phyloP scores from a whole-genome alignment of 1,140 invertebrate genomes.

The Scaptodrosophila lebanonensis region DNA sequence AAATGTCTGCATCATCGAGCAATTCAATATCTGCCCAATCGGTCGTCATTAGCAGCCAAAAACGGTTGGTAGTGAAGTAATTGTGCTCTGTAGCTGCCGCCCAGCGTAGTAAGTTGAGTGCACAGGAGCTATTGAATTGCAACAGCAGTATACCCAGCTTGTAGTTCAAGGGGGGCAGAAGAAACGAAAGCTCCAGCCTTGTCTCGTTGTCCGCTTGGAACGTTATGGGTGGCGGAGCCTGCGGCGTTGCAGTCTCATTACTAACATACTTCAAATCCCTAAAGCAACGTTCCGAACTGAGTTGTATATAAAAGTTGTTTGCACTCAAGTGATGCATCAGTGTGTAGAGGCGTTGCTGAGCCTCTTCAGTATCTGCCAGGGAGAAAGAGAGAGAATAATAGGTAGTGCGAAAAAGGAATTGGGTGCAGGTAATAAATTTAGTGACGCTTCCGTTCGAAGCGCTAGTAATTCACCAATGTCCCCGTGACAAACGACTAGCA shows the following conservation, averaged over 20 bases:
- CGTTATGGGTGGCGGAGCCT: conserved; percentile 46
- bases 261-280: conserved; percentile 35
- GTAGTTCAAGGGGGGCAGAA: conserved; percentile 30
- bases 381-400: neutral
- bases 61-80: conserved; percentile 69
- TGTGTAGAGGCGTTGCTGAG: conserved; percentile 11
- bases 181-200: conserved; percentile 47
- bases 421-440: conserved; percentile 35
- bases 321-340: conserved; percentile 46
- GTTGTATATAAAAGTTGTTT: conserved; percentile 60
- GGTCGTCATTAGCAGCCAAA: conserved; percentile 56
- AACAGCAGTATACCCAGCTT: conserved; percentile 61
- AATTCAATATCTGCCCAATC: conserved; percentile 30
- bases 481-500: conserved; percentile 66
- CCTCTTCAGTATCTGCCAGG: conserved; percentile 22
- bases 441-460: conserved; percentile 24
- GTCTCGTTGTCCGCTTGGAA: conserved; percentile 48
- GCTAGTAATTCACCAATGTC: conserved; percentile 62
- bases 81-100: conserved; percentile 61
- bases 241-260: conserved; percentile 25
- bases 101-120: conserved; percentile 61
- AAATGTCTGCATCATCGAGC: conserved; percentile 58
- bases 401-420: too few species aligned
- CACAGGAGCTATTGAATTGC: conserved; percentile 46
- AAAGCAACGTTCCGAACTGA: conserved; percentile 47